These are phyloP conservation scores for Poecilia gillii DNA, from an alignment of 2,797 vertebrate species.

Conservation along the genomic window DNA sequence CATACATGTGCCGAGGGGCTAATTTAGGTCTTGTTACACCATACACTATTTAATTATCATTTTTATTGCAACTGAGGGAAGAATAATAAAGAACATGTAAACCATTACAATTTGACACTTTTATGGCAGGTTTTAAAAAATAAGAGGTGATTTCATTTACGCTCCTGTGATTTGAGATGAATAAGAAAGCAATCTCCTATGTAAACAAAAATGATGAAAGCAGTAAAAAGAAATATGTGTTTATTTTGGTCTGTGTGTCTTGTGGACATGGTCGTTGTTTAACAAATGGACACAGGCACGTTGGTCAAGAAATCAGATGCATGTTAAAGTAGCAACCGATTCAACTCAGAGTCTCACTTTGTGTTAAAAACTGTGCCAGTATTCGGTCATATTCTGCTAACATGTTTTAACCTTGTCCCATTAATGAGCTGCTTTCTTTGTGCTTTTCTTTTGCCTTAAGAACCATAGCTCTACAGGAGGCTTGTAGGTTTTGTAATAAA, in stretches of 20 bases:
- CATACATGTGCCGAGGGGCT: constrained; percentile 30
- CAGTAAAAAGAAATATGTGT: constrained; percentile 9
- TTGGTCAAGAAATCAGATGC: constrained; percentile 22
- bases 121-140: constrained; percentile 3
- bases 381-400: constrained; percentile 49
- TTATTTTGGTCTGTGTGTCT: constrained; percentile 30
- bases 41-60: constrained; percentile 33
- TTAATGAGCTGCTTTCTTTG: constrained; percentile 50
- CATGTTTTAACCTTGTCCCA: constrained; percentile 32
- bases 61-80: constrained; percentile 19
- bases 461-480: constrained; percentile 32
- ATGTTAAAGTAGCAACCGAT: constrained; percentile 35
- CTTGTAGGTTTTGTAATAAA: constrained; percentile 26
- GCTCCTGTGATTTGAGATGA: background rate
- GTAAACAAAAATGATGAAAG: constrained; percentile 40
- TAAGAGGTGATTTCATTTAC: background rate
- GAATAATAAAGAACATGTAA: constrained; percentile 12
- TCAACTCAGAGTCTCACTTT: constrained; percentile 27
- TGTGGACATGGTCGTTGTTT: background rate
- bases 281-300: constrained; percentile 43
- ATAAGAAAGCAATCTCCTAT: constrained; percentile 9
- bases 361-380: constrained; percentile 28
- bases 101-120: constrained; percentile 10
- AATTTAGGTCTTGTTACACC: constrained; percentile 32
- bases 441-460: constrained; percentile 5